These are phyloP conservation scores for Empis livida DNA, from an alignment of 2,888 invertebrate species.

Conservation along the genomic window DNA sequence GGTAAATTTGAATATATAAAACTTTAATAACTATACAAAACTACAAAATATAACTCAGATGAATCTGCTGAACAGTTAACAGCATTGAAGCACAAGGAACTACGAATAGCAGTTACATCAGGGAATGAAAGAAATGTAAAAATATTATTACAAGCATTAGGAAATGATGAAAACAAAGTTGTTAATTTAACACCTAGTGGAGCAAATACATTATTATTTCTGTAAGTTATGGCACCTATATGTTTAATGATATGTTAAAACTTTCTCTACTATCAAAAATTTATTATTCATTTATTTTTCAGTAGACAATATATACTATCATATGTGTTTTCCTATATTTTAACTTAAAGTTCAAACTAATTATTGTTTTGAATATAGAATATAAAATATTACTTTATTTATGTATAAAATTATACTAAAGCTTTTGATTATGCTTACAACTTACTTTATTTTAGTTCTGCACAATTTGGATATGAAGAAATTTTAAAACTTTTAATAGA, in stretches of 20 bases:
- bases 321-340: neutral
- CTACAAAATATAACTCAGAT: no score
- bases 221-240: slow-evolving; percentile 44
- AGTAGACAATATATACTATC: neutral
- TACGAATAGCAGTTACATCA: slow-evolving; percentile 63
- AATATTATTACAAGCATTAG: slow-evolving; percentile 50
- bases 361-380: no score
- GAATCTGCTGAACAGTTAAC: slow-evolving; percentile 25
- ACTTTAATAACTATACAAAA: no score
- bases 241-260: neutral
- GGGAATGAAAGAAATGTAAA: slow-evolving; percentile 57
- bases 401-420: no score
- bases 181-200: slow-evolving; percentile 82
- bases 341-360: no score
- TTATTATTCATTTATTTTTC: no score
- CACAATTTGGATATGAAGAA: slow-evolving; percentile 69
- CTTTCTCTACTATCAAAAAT: neutral
- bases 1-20: no score
- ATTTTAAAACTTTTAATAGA: slow-evolving; percentile 66
- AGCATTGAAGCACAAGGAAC: slow-evolving; percentile 56
- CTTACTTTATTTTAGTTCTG: slow-evolving; percentile 46
- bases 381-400: no score
- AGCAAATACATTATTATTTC: slow-evolving; percentile 73
- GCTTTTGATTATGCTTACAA: no score
- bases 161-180: slow-evolving; percentile 53